Evolutionary conservation across 53 echinoderm and acorn worm species (phyloP).

Genomic region (Echinometra lucunter): DNA sequence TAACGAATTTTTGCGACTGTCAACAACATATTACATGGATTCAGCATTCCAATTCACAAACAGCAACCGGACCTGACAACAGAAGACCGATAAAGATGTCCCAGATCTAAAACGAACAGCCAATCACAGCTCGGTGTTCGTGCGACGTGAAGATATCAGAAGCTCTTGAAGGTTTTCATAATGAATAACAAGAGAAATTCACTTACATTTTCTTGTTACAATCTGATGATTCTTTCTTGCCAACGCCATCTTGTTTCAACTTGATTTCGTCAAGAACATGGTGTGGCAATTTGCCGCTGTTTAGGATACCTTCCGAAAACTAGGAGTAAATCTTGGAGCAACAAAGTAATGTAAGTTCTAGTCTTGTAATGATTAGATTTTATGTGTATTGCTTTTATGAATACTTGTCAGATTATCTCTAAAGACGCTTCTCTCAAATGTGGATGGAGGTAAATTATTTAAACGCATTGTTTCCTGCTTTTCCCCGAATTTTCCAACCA

Average conservation of each 20-base stretch:
- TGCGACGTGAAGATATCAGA: not conserved
- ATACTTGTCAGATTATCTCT: too few relatives aligned
- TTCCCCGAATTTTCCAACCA: too few relatives aligned
- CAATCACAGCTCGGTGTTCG: not conserved
- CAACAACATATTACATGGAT: too few relatives aligned
- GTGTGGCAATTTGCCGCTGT: not conserved
- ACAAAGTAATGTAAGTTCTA: not conserved
- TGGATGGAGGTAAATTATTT: too few relatives aligned
- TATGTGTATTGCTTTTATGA: too few relatives aligned
- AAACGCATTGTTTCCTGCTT: too few relatives aligned
- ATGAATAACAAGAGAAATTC: not conserved
- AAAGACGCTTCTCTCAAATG: too few relatives aligned
- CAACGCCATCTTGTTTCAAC: conserved; percentile 10
- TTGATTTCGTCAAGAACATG: not conserved
- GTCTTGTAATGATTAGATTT: not conserved
- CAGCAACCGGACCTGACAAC: not conserved
- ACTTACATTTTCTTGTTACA: not conserved
- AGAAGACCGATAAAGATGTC: not conserved
- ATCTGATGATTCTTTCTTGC: not conserved
- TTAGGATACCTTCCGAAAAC: not conserved
- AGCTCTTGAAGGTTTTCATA: conserved; percentile 16
- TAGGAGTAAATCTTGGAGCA: not conserved
- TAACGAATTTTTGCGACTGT: too few relatives aligned
- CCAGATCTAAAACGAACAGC: not conserved
- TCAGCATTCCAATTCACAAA: not conserved